Base-by-base conservation (phyloP, 2,113 vertebrate species). In the Corydoras sp. region DNA sequence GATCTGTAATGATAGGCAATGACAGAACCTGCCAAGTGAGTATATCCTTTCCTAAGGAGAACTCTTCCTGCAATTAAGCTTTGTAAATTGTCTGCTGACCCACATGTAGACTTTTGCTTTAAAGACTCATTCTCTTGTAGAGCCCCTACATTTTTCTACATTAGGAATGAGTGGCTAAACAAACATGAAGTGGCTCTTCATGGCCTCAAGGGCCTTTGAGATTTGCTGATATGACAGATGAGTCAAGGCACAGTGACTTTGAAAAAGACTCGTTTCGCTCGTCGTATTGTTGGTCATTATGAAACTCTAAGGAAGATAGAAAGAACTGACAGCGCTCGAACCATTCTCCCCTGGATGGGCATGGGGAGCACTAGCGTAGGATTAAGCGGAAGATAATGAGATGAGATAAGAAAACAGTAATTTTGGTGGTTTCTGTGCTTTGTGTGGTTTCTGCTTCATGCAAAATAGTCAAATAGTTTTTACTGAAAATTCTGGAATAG, bases 101-200 rank as follows among this genome's bases (percentile, higher is more conserved):
- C 63, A 35, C 24, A 68, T 30, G 54, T 48, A 43, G 53, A 49
- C 62, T 68, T 62, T 62, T 29, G 11, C 54, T 49, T 30, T 68
- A 56, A 70, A 60, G 68, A 56, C 18, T 18, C 61, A 30, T 9
- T 58, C 48, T 69, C 65, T 55, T 61, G 43, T 31, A 35, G 65
- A 74, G 71, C 49, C 66, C 55, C 58, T 64, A 56, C 56, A 56
- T 56, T 77, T 75, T 58, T 79, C 75, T 72, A 69, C 65, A 67
- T 69, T 67, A 68, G 61, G 68, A 66, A 67, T 69, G 50, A 74
- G 77, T 68, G 72, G 67, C 66, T 75, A 80, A 80, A 77, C 79
- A 76, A 81, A 66, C 59, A 74, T 83, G 72, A 80, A 81, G 79
- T 75, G 80, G 63, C 79, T 78, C 78, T 79, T 75, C 58, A 78